Evolutionary conservation across 2,888 invertebrate genomes (phyloP).

Genomic region (Ecliptopera silaceata): DNA sequence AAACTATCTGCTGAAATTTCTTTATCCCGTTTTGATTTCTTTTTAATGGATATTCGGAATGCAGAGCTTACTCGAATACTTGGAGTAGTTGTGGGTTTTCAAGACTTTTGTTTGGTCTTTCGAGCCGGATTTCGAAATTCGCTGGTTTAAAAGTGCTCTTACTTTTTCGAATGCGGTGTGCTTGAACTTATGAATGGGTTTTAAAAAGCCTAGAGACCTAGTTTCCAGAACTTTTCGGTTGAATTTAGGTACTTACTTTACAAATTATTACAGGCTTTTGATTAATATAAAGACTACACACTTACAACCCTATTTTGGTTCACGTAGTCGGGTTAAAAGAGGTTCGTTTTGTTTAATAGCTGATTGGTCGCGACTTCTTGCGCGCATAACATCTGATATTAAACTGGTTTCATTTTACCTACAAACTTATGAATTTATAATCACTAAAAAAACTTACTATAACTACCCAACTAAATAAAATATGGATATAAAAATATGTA

Average conservation of each 20-base stretch:
- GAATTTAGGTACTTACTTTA: background rate
- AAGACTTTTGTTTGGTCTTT: conserved; percentile 36
- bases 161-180: conserved; percentile 16
- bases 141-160: conserved; percentile 33
- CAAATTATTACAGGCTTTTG: background rate
- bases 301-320: no score
- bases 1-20: conserved; percentile 1
- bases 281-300: background rate
- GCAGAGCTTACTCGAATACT: conserved; percentile 25
- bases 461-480: no score
- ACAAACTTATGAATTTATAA: no score
- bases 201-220: conserved; percentile 2
- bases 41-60: conserved; percentile 22
- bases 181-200: conserved; percentile 14
- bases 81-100: conserved; percentile 23
- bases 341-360: no score
- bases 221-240: conserved; percentile 1
- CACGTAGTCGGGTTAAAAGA: no score
- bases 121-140: conserved; percentile 29
- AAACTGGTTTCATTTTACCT: no score
- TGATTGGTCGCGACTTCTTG: no score
- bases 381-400: no score
- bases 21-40: conserved; percentile 12
- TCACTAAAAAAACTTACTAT: no score
- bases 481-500: no score